These are phyloP conservation scores for Oncorhynchus kisutch DNA, from an alignment of 2,113 vertebrate species.

Conservation along the genomic window DNA sequence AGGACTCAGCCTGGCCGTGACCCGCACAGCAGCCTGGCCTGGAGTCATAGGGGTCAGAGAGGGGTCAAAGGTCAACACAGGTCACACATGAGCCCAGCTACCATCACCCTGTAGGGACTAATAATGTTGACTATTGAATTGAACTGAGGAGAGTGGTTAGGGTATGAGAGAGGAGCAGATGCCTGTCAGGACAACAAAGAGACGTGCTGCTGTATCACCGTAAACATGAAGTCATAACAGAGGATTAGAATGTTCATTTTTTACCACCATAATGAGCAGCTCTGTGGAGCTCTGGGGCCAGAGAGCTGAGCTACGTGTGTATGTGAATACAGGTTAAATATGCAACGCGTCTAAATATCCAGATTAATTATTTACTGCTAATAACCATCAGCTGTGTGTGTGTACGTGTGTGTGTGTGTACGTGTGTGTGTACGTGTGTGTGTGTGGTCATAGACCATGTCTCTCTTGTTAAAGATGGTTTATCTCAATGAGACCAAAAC, in stretches of 20 bases:
- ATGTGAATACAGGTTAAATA: conserved; percentile 64
- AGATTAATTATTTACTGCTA: conserved; percentile 67
- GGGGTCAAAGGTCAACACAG: conserved; percentile 60
- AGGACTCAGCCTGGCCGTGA: conserved; percentile 85
- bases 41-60: conserved; percentile 40
- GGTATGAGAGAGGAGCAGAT: conserved; percentile 41
- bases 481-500: conserved; percentile 40
- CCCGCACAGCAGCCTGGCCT: conserved; percentile 96
- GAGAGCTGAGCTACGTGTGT: conserved; percentile 35
- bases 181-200: conserved; percentile 59
- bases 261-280: conserved; percentile 56
- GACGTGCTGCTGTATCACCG: conserved; percentile 29
- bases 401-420: conserved; percentile 22
- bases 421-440: too few species aligned
- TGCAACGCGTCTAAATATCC: conserved; percentile 69
- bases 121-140: conserved; percentile 38
- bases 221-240: conserved; percentile 49
- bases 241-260: conserved; percentile 59
- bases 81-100: conserved; percentile 65
- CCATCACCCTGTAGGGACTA: conserved; percentile 45
- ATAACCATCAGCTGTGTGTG: conserved; percentile 52
- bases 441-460: conserved; percentile 56
- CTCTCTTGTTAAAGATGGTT: conserved; percentile 30
- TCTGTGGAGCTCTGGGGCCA: conserved; percentile 50
- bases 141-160: conserved; percentile 24